Base-by-base conservation (phyloP, 2,797 vertebrate genomes). In the Sorex maritimensis region DNA sequence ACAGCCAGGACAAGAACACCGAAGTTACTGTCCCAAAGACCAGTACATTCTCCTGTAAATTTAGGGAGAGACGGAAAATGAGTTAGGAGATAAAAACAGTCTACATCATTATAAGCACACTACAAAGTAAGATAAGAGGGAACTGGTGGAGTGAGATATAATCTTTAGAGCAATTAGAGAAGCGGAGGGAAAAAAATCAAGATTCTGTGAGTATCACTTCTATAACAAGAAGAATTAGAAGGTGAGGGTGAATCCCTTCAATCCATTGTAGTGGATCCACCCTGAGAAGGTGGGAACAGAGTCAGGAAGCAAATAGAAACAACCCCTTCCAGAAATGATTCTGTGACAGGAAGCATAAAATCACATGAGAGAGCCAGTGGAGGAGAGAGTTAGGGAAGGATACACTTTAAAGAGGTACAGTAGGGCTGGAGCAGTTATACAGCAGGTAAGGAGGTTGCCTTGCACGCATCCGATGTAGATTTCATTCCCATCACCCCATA, bases 1-100 rank as follows among this genome's bases (percentile, higher is more conserved):
- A 74, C 41, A 63, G 19, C 41, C 17, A 21, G 38, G n/a, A 61
- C 13, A 58, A 90, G 2, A 49, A 81, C 5, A 69, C 68, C 63
- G 61, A 86, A 85, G 81, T 93, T 93, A 13, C 24, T 69, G n/a
- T 38, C 71, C 61, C 38, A 52, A 63, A 86, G 11, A 41, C n/a
- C n/a, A 68, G 46, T 73, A 75, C 19, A 49, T 49, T 80, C 44
- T 80, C 34, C 6, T 61, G 38, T 49, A 17, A 80, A 2, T 86
- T 46, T 52, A 55, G 52, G 38, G 26, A 86, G 41, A 93, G 58
- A 75, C 24, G 41, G 19, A 86, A 90, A 90, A 81, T 69, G 68
- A 81, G 24, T 49, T 49, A 81, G 34, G 46, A 30, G 28, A n/a
- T 81, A 13, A 73, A 61, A 58, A 58, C 15, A 79, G 58, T 9